These are phyloP conservation scores for Acleris cristana DNA, from an alignment of 2,888 invertebrate species.

Conservation along the genomic window DNA sequence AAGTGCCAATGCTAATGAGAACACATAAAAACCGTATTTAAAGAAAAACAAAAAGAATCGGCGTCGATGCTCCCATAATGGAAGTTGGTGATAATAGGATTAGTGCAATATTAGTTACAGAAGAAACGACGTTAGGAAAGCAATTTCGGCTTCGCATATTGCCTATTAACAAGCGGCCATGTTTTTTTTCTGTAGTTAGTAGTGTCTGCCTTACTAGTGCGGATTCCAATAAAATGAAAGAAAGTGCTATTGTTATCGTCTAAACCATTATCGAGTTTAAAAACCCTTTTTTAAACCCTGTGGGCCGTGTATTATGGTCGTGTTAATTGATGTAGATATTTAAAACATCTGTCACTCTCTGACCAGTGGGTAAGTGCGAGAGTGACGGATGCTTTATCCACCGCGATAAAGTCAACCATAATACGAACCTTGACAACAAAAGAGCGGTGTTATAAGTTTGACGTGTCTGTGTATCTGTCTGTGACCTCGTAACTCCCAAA, in stretches of 20 bases:
- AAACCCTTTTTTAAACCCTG: too few species aligned
- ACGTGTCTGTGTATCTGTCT: too few species aligned
- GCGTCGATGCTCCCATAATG: slow-evolving; percentile 52
- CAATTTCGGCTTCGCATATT: slow-evolving; percentile 82
- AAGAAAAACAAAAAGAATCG: slow-evolving; percentile 50
- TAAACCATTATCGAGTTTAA: too few species aligned
- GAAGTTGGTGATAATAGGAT: slow-evolving; percentile 69
- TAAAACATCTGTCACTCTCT: too few species aligned
- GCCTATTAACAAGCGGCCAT: slow-evolving; percentile 72
- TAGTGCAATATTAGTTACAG: slow-evolving; percentile 74
- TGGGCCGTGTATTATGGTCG: too few species aligned
- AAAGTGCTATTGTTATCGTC: neutral
- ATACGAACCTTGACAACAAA: too few species aligned
- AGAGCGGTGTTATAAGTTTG: too few species aligned
- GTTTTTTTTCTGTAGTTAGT: slow-evolving; percentile 47
- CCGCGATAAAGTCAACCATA: too few species aligned
- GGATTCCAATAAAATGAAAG: neutral
- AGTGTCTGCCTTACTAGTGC: neutral
- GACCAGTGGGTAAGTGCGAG: too few species aligned
- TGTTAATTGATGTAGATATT: too few species aligned
- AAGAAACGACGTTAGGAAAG: slow-evolving; percentile 79
- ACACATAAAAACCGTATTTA: neutral
- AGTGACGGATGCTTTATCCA: too few species aligned
- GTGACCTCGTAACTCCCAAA: too few species aligned
- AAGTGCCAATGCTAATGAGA: neutral